Evolutionary conservation across 2,113 vertebrate genomes (phyloP).

Genomic region (Otus sunia): DNA sequence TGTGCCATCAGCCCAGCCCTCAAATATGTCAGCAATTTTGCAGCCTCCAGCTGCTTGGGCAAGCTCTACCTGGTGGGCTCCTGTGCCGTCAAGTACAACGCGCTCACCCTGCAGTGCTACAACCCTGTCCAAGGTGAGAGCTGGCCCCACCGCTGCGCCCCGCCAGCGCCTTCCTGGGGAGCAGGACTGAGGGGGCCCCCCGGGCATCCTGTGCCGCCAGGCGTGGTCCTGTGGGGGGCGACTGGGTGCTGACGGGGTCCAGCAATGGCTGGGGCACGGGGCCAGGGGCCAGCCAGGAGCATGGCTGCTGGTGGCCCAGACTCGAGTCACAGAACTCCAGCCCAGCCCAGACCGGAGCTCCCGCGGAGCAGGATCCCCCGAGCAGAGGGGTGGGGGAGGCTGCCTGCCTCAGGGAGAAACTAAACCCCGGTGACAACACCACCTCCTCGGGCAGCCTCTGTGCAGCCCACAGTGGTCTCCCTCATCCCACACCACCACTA

Average conservation of each 20-base stretch:
- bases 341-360: background rate
- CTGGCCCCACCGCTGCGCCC: accelerated
- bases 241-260: background rate
- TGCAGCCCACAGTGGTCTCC: accelerated
- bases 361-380: accelerated
- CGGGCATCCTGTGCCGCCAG: background rate
- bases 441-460: background rate
- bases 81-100: conserved; percentile 93
- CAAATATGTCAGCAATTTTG: conserved; percentile 96
- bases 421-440: background rate
- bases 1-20: conserved; percentile 80
- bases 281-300: background rate
- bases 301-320: accelerated
- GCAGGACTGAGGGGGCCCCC: no score
- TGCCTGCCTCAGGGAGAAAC: background rate
- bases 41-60: conserved; percentile 81
- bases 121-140: conserved; percentile 89
- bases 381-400: no score
- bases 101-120: conserved; percentile 95
- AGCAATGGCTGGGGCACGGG: accelerated
- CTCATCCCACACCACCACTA: background rate
- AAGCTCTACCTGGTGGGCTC: conserved; percentile 95
- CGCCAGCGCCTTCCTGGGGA: accelerated
- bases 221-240: accelerated
- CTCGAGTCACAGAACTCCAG: background rate